Base-by-base conservation (phyloP, 1,140 invertebrate genomes). In the Idris sp. region DNA sequence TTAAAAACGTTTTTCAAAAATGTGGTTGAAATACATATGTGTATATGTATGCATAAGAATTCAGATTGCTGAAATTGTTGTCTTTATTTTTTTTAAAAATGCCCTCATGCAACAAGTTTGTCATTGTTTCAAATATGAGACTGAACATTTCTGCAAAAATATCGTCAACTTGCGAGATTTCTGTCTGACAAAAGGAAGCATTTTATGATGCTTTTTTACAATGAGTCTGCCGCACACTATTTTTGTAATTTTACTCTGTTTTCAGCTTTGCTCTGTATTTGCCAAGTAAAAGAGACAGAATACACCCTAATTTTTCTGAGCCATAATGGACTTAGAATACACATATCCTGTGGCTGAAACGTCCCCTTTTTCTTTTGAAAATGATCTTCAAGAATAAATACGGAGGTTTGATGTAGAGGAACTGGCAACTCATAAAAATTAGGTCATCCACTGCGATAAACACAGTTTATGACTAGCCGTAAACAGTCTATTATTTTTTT, bases 91-190 rank as follows among this genome's bases (percentile, higher is more conserved):
- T 16, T 13, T 15, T 2, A 5, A 14, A 1, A 10, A 33, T 33
- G 31, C 16, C 25, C 14, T 30, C 40, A 67, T 46, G 80, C 82
- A 84, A 84, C 82, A 84, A 84, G 83, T 84, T 79, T 73, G 76
- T 72, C 79, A 83, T 83, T 84, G 77, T 83, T 61, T 51, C 46
- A 13, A 10, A 16, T 30, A 8, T 18, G 36, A 5, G 25, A 48
- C 10, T 4, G 16, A 40, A 56, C 19, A 25, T 56, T 38, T n/a
- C 11, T 11, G 7, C 19, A 25, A 43, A 51, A 43, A 64, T 43
- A 15, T 43, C 59, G 38, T 19, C 33, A 14, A 14, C 13, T 9
- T 10, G 33, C 19, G 13, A n/a, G 30, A 33, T 33, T 15, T 36
- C 33, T 10, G 13, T 10, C 30, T n/a, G 30, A 33, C 7, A 7